Percentiles rank a stretch among this genome's conserved stretches.
Evolutionary conservation across 2,113 vertebrate species (phyloP).

Genomic region (Calypte anna): DNA sequence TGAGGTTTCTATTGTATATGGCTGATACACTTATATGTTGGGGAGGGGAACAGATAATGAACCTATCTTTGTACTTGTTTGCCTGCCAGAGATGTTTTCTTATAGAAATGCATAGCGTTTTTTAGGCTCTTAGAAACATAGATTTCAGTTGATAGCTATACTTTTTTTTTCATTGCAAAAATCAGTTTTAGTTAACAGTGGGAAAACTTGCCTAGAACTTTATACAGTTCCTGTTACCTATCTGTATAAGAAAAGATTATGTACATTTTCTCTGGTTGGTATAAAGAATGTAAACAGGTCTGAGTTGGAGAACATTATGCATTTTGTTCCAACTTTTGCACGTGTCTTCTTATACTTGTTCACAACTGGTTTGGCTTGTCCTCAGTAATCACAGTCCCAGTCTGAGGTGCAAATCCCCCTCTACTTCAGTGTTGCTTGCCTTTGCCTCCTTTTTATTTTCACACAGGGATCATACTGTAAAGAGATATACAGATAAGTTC

Average conservation of each 20-base stretch:
- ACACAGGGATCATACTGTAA: not conserved
- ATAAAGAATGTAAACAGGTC: slow-evolving; percentile 54
- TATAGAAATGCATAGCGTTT: not conserved
- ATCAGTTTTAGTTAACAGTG: slow-evolving; percentile 25
- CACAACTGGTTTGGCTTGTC: not conserved
- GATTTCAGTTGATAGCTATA: not conserved
- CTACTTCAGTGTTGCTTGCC: not conserved
- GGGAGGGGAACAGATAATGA: not conserved
- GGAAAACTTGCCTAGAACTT: slow-evolving; percentile 24
- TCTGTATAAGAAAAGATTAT: slow-evolving; percentile 2
- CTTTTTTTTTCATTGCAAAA: not conserved
- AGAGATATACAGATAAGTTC: slow-evolving; percentile 26
- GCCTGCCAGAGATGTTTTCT: not conserved
- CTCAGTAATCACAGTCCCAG: not conserved
- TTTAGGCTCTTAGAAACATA: not conserved
- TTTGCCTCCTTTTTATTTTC: slow-evolving; percentile 26
- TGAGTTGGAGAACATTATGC: slow-evolving; percentile 25
- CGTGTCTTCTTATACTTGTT: slow-evolving; percentile 29
- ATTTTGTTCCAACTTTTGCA: slow-evolving; percentile 7
- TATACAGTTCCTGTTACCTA: slow-evolving; percentile 49
- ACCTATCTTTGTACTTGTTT: not conserved
- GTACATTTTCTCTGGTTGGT: slow-evolving; percentile 47
- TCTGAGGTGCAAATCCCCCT: not conserved
- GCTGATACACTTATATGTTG: not conserved
- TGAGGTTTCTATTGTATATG: not conserved